phyloP scores from a whole-genome alignment of 2,888 invertebrate species.

The Alentia gelatinosa region DNA sequence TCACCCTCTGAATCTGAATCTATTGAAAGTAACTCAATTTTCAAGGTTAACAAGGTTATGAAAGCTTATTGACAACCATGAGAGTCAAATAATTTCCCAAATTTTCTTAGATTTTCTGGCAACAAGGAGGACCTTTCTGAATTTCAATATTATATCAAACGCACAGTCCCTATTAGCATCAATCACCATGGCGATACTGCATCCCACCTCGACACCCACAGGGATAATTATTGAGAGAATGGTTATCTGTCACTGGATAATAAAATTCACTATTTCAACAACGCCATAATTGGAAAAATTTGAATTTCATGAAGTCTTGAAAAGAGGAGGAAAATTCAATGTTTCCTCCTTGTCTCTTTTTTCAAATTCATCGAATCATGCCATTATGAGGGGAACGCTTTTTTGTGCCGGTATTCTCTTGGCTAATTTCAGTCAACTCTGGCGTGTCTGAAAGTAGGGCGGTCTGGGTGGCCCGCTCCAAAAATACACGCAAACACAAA shows the following conservation, averaged over 20 bases:
- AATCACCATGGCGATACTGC: no score
- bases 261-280: not conserved
- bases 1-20: no score
- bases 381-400: not conserved
- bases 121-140: no score
- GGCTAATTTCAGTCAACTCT: not conserved
- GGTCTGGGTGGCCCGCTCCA: not conserved
- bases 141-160: no score
- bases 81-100: no score
- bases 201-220: no score
- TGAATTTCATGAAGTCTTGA: not conserved
- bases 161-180: no score
- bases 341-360: not conserved
- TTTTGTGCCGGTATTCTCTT: not conserved
- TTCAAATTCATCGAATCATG: not conserved
- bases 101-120: no score
- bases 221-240: not conserved
- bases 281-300: not conserved
- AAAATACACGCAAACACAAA: not conserved
- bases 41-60: no score
- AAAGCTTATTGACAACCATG: no score
- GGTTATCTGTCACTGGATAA: not conserved
- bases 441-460: not conserved
- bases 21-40: no score
- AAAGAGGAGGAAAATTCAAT: not conserved